Percentiles rank a stretch among this genome's conserved stretches.
These are phyloP conservation scores for Chrysocyon brachyurus DNA, from an alignment of 2,797 vertebrate genomes.

Conservation along the genomic window DNA sequence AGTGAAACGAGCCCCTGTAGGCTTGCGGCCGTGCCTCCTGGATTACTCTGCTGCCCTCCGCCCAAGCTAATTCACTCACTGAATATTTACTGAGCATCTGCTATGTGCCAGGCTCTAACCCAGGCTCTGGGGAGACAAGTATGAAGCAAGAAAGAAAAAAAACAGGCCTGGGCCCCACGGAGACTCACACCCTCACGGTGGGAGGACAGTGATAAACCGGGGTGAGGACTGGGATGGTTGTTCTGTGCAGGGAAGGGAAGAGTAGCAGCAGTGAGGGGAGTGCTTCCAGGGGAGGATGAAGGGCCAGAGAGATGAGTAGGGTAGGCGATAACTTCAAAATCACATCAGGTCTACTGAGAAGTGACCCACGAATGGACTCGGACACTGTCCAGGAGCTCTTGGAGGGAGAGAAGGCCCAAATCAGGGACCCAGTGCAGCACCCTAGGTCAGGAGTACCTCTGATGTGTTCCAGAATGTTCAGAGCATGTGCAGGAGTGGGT, in stretches of 20 bases:
- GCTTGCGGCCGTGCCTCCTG: fast-evolving
- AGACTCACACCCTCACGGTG: background rate
- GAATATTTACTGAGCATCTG: fast-evolving
- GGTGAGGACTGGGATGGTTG: background rate
- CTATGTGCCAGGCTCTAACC: fast-evolving
- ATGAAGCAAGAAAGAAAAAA: background rate
- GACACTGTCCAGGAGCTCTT: background rate
- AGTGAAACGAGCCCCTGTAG: background rate
- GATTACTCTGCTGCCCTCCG: background rate
- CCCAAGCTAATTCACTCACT: fast-evolving
- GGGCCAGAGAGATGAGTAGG: background rate
- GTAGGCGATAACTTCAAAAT: background rate
- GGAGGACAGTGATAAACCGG: background rate
- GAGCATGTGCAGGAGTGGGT: background rate
- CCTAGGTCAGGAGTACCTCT: background rate
- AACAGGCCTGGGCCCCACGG: no score
- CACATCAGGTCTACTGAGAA: background rate
- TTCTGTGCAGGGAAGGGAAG: background rate
- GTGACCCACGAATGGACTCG: background rate
- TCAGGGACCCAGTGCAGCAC: background rate
- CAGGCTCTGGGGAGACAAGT: background rate
- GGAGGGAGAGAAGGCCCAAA: background rate
- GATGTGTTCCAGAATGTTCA: background rate
- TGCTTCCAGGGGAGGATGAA: fast-evolving
- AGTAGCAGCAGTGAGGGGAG: no score